phyloP scores from a whole-genome alignment of 2,888 invertebrate genomes.

The Trisateles emortualis region DNA sequence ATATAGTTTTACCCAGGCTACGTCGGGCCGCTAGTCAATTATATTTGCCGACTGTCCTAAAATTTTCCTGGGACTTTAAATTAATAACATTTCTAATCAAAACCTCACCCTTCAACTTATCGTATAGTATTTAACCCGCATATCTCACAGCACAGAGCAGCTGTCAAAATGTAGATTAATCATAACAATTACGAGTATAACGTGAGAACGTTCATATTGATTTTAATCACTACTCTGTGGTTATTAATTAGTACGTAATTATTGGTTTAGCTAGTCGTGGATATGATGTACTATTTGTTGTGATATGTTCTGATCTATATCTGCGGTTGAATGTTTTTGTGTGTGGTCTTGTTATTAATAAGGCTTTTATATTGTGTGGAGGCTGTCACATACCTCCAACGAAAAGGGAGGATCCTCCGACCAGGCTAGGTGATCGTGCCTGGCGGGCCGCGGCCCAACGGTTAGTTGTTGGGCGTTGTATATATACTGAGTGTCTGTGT shows the following conservation, averaged over 20 bases:
- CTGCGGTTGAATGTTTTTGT: not conserved
- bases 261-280: constrained; percentile 28
- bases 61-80: no score
- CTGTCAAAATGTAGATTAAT: constrained; percentile 78
- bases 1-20: no score
- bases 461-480: no score
- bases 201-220: constrained; percentile 70
- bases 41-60: no score
- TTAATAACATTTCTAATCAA: not conserved
- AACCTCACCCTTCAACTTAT: not conserved
- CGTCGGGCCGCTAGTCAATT: no score
- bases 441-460: no score
- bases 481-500: no score
- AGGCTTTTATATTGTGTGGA: not conserved
- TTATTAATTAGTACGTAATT: constrained; percentile 64
- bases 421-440: no score
- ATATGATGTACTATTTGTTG: constrained; percentile 14
- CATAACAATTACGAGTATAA: constrained; percentile 67
- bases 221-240: constrained; percentile 63
- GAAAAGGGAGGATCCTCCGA: no score
- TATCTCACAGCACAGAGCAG: constrained; percentile 51
- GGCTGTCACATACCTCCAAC: not conserved
- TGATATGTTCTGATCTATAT: constrained; percentile 17
- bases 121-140: constrained; percentile 11
- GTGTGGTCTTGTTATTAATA: constrained; percentile 9